Evolutionary conservation across 2,113 vertebrate species (phyloP).

Genomic region (Choloepus hoffmanni): DNA sequence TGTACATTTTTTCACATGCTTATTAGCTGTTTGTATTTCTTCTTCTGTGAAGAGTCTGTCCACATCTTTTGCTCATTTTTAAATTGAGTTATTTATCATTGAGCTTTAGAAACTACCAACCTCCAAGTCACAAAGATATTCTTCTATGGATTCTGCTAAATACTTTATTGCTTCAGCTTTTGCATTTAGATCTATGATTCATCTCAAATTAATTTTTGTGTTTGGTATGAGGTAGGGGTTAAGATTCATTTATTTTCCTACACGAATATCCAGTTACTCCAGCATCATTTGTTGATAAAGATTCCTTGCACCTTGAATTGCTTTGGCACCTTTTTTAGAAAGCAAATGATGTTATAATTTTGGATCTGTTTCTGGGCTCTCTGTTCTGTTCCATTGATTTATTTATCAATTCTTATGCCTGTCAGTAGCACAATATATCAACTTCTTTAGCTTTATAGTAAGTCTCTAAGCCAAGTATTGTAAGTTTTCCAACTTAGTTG

Average conservation of each 20-base stretch:
- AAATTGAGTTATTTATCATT: conserved; percentile 2
- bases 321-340: not conserved
- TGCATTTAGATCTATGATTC: conserved; percentile 37
- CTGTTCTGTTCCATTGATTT: conserved; percentile 17
- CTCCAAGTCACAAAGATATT: conserved; percentile 8
- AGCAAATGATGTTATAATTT: conserved; percentile 57
- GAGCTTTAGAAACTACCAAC: conserved; percentile 27
- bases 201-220: conserved; percentile 27
- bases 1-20: conserved; percentile 18
- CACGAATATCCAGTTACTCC: not conserved
- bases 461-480: not conserved
- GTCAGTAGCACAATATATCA: not conserved
- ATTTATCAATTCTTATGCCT: not conserved
- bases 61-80: conserved; percentile 1
- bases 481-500: conserved; percentile 22
- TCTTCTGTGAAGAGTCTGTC: conserved; percentile 14
- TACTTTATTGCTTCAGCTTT: conserved; percentile 19
- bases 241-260: conserved; percentile 19
- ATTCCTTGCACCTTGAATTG: not conserved
- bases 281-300: conserved; percentile 24
- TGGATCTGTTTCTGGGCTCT: not conserved
- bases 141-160: conserved; percentile 35
- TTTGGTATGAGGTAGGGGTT: conserved; percentile 18
- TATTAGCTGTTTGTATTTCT: not conserved
- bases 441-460: conserved; percentile 46